Conservation (phyloP, 2,113 vertebrate species). For the Gulo gulo region DNA sequence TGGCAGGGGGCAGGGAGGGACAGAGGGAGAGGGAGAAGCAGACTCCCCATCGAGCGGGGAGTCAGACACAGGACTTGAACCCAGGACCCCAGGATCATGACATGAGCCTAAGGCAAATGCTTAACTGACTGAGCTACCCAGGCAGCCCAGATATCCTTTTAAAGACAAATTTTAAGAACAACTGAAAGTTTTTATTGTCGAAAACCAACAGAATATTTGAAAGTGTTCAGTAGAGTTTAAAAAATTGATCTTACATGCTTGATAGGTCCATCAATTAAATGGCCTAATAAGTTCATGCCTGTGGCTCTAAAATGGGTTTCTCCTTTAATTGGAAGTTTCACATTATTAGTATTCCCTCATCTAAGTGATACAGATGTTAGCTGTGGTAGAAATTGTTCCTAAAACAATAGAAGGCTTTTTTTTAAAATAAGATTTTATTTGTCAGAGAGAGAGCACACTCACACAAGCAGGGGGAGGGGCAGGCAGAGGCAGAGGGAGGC, state of each 20-base stretch:
- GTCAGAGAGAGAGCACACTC: no score
- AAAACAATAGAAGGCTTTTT: not conserved
- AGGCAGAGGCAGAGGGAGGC: no score
- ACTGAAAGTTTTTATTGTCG: not conserved
- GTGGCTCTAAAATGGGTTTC: constrained; percentile 3
- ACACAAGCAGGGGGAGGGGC: no score
- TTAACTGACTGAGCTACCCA: not conserved
- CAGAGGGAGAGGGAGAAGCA: not conserved
- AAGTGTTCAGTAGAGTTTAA: constrained; percentile 15
- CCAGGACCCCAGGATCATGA: not conserved
- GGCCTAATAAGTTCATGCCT: not conserved
- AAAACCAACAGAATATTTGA: constrained; percentile 33
- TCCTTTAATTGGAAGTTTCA: not conserved
- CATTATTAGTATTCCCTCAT: not conserved
- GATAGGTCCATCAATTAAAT: not conserved
- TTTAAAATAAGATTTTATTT: no score
- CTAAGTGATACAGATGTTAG: not conserved
- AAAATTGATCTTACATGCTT: not conserved
- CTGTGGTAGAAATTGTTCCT: not conserved
- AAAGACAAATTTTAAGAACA: not conserved
- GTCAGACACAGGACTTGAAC: not conserved
- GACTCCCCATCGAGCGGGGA: not conserved
- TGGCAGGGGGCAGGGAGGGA: not conserved
- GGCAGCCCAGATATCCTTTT: not conserved
- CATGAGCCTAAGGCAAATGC: not conserved